Base-by-base conservation (phyloP, 2,113 vertebrate species). In the Petromus typicus region DNA sequence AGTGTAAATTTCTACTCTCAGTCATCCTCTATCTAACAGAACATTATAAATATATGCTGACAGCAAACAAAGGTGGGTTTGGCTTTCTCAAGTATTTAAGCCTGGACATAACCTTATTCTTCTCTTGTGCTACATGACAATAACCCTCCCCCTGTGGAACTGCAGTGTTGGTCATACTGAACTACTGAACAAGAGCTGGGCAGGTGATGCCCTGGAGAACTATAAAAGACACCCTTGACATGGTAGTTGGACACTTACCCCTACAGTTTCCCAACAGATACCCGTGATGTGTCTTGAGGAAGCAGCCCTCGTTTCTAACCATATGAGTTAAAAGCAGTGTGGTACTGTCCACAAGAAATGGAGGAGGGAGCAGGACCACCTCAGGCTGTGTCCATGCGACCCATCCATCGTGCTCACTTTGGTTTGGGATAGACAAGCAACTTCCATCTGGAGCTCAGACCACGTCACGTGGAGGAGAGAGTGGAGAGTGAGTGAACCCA, bases 221-320 rank as follows among this genome's bases (percentile, higher is more conserved):
- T 3, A n/a, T 4, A 66, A n/a, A 34, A 17, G 48, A 7, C n/a
- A 16, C 48, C 45, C 1, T 45, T 87, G 61, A 20, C 14, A 12
- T 0, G 10, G 30, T 4, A 4, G 3, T 12, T 43, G 71, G 20
- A 2, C 7, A 13, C 18, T 27, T 25, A 37, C 1, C 2, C 30
- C 37, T 93, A 90, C 34, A 23, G 4, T 48, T 78, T 81, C 69
- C 85, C 64, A 76, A 81, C 59, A 93, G 78, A 67, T 90, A 83
- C 79, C 96, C 91, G 81, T 66, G 79, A 91, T 0, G 7, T 43
- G 66, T 73, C 66, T 88, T 3, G 37, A 89, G 54, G 84, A 91
- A 94, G 75, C 34, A 63, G 48, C n/a, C 59, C 30, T 87, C 63
- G 40, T 37, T 80, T 63, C 73, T 37, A 4, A 40, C 85, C 34